Percentiles rank a stretch among this genome's conserved stretches.
These are phyloP conservation scores for Lophotis ruficrista DNA, from an alignment of 2,113 vertebrate genomes.

Conservation along the genomic window DNA sequence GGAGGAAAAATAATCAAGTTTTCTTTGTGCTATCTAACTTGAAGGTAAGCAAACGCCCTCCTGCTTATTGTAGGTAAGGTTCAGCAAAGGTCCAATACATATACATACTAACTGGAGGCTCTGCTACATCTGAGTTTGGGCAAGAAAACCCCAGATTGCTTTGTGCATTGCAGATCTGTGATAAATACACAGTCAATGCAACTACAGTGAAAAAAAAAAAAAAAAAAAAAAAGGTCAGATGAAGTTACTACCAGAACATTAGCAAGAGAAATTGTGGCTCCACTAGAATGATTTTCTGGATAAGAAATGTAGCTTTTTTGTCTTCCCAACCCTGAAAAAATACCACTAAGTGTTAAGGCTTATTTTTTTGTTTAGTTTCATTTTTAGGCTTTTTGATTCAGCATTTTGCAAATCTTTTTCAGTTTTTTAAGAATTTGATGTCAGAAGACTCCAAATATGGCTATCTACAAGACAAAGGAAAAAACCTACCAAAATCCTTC, in stretches of 20 bases:
- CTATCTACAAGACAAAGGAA: neutral
- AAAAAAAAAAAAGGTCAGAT: neutral
- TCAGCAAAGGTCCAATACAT: neutral
- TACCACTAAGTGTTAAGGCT: neutral
- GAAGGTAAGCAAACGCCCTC: neutral
- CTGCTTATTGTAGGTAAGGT: neutral
- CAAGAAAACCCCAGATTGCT: neutral
- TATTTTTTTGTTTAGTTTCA: neutral
- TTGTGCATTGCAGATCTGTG: neutral
- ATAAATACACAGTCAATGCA: neutral
- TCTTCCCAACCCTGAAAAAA: neutral
- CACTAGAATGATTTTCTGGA: neutral
- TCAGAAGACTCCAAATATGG: neutral
- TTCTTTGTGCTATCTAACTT: neutral
- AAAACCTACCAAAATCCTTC: neutral
- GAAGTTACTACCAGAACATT: neutral
- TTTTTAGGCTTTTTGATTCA: neutral
- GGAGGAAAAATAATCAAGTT: neutral
- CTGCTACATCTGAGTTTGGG: neutral
- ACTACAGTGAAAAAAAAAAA: neutral
- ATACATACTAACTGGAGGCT: neutral
- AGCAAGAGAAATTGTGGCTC: neutral
- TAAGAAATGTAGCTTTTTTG: neutral
- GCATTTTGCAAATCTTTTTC: neutral
- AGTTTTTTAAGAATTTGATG: neutral